Percentiles rank a stretch among this genome's conserved stretches.
Evolutionary conservation across 2,113 vertebrate species (phyloP).

Genomic region (Myotis brandtii): DNA sequence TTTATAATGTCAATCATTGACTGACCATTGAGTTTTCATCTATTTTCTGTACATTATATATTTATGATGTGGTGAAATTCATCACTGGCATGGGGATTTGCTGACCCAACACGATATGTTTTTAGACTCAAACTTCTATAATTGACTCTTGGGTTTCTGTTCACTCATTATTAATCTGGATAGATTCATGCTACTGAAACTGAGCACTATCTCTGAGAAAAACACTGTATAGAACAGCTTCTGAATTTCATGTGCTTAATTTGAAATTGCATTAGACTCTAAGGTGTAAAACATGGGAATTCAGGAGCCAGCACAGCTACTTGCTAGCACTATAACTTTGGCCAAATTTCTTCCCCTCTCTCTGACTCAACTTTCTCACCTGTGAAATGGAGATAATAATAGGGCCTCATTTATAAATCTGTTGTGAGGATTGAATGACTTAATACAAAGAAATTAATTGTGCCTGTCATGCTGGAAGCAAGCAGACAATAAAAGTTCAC

Average conservation of each 20-base stretch:
- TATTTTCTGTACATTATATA: slow-evolving; percentile 71
- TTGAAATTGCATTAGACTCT: slow-evolving; percentile 45
- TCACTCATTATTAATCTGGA: slow-evolving; percentile 75
- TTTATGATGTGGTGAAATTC: slow-evolving; percentile 71
- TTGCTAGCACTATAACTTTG: neutral
- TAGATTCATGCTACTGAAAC: slow-evolving; percentile 48
- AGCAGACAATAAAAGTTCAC: neutral
- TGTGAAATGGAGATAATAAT: neutral
- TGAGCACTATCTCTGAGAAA: slow-evolving; percentile 44
- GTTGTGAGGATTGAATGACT: slow-evolving; percentile 9
- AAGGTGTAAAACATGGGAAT: neutral
- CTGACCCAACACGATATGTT: slow-evolving; percentile 63
- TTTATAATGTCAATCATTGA: slow-evolving; percentile 78
- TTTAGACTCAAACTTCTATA: slow-evolving; percentile 74
- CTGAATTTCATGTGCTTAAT: slow-evolving; percentile 54
- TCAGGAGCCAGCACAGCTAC: neutral
- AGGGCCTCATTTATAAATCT: neutral
- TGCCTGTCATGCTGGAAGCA: neutral
- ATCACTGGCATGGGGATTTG: slow-evolving; percentile 60
- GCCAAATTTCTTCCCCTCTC: neutral
- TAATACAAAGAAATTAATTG: slow-evolving; percentile 34
- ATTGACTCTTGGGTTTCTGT: slow-evolving; percentile 70
- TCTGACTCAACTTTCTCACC: neutral
- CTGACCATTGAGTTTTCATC: slow-evolving; percentile 58
- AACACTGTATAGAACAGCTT: neutral